Evolutionary conservation across 2,797 vertebrate species (phyloP).

Genomic region (Pteronotus mesoamericanus): DNA sequence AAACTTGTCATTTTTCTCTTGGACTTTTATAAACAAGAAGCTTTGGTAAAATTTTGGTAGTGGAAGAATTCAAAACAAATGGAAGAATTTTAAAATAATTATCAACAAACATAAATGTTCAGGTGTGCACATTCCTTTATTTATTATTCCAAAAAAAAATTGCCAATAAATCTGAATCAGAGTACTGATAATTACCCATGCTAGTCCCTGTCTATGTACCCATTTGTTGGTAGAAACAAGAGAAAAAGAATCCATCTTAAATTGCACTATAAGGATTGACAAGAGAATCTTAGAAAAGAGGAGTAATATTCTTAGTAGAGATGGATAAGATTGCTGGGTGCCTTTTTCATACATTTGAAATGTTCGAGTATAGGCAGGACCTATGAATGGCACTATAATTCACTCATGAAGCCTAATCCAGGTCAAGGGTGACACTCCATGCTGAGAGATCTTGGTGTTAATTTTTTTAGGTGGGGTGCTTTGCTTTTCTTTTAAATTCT

Average conservation of each 20-base stretch:
- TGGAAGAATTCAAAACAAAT: not conserved
- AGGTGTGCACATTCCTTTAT: fast-evolving
- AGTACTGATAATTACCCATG: no score
- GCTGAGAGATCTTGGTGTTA: not conserved
- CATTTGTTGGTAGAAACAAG: not conserved
- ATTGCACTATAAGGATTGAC: fast-evolving
- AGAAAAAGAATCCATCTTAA: not conserved
- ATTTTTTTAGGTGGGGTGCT: not conserved
- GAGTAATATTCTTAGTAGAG: no score
- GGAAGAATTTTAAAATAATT: not conserved
- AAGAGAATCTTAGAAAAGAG: not conserved
- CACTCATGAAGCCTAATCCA: no score
- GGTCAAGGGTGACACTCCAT: fast-evolving
- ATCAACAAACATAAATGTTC: not conserved
- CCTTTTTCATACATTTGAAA: not conserved
- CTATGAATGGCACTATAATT: fast-evolving
- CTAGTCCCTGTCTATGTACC: fast-evolving
- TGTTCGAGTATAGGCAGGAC: not conserved
- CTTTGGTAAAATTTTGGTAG: not conserved
- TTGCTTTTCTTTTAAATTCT: not conserved
- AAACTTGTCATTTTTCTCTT: not conserved
- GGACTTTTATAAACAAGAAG: not conserved
- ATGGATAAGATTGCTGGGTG: fast-evolving
- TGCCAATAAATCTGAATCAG: not conserved
- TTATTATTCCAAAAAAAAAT: not conserved